These are phyloP conservation scores for Pygmarrhopalites habei DNA, from an alignment of 1,140 invertebrate genomes.

Conservation along the genomic window DNA sequence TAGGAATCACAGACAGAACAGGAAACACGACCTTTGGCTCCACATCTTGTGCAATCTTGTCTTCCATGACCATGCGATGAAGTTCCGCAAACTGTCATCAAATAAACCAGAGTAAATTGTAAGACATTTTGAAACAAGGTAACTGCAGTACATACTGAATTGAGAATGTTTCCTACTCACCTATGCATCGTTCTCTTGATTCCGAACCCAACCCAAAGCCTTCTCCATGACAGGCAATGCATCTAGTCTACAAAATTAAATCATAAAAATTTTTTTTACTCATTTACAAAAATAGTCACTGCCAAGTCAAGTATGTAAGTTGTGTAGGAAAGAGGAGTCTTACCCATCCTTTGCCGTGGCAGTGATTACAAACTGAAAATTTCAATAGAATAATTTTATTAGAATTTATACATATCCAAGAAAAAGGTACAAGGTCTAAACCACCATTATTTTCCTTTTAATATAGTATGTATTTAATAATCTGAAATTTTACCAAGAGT, in stretches of 20 bases:
- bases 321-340: no score
- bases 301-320: no score
- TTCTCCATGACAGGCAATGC: constrained; percentile 47
- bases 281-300: constrained; percentile 20
- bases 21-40: constrained; percentile 47
- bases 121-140: no score
- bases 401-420: no score
- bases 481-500: no score
- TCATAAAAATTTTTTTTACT: constrained; percentile 1
- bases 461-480: no score
- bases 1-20: constrained; percentile 48
- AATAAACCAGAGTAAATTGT: no score
- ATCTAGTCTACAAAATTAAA: constrained; percentile 42
- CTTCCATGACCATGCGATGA: constrained; percentile 45
- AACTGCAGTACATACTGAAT: no score
- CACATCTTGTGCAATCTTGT: constrained; percentile 47
- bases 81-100: constrained; percentile 47
- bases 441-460: no score
- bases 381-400: no score
- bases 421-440: no score
- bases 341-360: constrained; percentile 51
- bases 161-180: no score
- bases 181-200: constrained; percentile 46
- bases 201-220: constrained; percentile 44
- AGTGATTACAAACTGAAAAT: constrained; percentile 49